phyloP scores from a whole-genome alignment of 2,888 invertebrate species.

The Loripinus fragilis region DNA sequence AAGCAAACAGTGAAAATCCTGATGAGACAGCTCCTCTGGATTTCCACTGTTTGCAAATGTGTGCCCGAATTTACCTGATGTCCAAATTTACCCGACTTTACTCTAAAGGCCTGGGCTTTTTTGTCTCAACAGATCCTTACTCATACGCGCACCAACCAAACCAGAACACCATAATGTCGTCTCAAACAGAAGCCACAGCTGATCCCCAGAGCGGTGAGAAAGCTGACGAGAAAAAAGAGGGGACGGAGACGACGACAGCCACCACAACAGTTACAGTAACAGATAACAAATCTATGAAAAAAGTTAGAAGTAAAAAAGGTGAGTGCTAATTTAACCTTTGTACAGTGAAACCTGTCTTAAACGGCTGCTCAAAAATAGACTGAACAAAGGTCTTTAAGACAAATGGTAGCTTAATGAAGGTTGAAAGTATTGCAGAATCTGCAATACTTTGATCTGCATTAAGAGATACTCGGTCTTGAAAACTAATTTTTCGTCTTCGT shows the following conservation, averaged over 20 bases:
- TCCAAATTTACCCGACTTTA: too few species aligned
- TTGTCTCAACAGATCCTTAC: conserved; percentile 31
- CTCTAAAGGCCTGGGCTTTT: too few species aligned
- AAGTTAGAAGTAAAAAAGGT: conserved; percentile 61
- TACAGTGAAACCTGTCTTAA: too few species aligned
- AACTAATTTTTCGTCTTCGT: too few species aligned
- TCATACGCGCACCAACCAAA: conserved; percentile 14
- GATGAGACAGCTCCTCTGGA: neutral
- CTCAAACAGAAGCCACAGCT: conserved; percentile 13
- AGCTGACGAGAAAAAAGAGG: neutral
- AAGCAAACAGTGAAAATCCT: neutral
- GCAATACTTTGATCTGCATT: too few species aligned
- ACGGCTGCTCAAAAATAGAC: too few species aligned
- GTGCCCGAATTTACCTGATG: too few species aligned
- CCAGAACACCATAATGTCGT: neutral
- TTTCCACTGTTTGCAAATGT: neutral
- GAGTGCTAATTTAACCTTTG: neutral
- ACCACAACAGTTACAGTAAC: conserved; percentile 15
- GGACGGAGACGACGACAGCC: conserved; percentile 2
- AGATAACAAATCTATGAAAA: conserved; percentile 52
- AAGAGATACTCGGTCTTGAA: too few species aligned
- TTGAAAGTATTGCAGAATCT: too few species aligned
- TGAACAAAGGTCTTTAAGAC: too few species aligned
- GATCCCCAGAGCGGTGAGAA: neutral
- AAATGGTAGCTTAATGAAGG: too few species aligned